Conservation (phyloP, 1,140 invertebrate genomes). For the Eriosoma lanigerum region DNA sequence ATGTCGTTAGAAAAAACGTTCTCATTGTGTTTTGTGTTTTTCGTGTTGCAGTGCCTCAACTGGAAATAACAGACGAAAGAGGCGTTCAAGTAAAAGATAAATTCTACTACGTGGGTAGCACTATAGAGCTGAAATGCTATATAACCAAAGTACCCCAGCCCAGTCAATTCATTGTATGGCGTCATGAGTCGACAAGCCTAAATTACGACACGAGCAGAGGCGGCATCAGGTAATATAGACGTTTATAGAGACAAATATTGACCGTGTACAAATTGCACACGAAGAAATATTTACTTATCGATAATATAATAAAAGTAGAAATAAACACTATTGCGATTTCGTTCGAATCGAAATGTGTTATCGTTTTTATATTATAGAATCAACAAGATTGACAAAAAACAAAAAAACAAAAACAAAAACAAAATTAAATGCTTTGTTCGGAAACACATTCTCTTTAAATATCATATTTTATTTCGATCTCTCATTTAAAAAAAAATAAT, state of each 20-base stretch:
- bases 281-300: not conserved
- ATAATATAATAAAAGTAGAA: no score
- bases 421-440: no score
- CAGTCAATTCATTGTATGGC: slow-evolving; percentile 77
- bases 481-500: no score
- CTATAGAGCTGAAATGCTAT: slow-evolving; percentile 81
- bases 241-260: slow-evolving; percentile 26
- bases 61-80: slow-evolving; percentile 80
- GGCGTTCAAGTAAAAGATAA: slow-evolving; percentile 76
- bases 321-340: not conserved
- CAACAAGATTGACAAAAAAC: no score
- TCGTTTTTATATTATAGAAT: no score
- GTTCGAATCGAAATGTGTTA: slow-evolving; percentile 11
- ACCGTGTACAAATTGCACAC: not conserved
- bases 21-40: not conserved
- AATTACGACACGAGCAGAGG: slow-evolving; percentile 83
- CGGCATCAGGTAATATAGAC: slow-evolving; percentile 71
- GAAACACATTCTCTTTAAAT: no score
- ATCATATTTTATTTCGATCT: no score
- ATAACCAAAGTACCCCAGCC: slow-evolving; percentile 78
- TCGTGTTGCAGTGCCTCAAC: slow-evolving; percentile 71
- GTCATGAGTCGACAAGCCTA: slow-evolving; percentile 72
- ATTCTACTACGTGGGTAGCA: slow-evolving; percentile 83
- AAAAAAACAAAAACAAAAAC: no score
- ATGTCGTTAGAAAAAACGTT: no score